phyloP scores from a whole-genome alignment of 2,797 vertebrate genomes.

The Coregonus sp. region DNA sequence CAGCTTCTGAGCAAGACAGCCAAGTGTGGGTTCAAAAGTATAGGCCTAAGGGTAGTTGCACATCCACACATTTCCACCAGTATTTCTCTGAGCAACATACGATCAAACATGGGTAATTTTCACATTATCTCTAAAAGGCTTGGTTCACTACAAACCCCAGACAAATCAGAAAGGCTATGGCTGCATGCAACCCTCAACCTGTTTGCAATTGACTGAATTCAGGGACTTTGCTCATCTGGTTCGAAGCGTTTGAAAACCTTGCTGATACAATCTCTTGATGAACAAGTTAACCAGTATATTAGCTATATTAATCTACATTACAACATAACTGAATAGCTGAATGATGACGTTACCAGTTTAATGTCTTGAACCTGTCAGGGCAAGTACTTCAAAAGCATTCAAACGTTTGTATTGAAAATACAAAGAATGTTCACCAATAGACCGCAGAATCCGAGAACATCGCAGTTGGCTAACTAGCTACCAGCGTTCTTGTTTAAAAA shows the following conservation, averaged over 20 bases:
- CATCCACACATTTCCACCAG: background rate
- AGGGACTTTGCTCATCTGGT: background rate
- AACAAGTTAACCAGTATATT: background rate
- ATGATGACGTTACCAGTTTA: too few relatives aligned
- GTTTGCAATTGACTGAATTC: background rate
- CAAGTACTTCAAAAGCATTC: background rate
- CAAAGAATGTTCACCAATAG: background rate
- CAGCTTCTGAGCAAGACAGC: background rate
- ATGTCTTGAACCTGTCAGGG: background rate
- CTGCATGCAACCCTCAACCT: background rate
- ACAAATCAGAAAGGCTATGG: background rate
- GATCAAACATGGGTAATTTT: background rate
- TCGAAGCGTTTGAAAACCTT: background rate
- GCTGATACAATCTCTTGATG: background rate
- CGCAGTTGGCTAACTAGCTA: too few relatives aligned
- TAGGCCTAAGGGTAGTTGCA: too few relatives aligned
- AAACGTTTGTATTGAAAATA: background rate
- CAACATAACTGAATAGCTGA: background rate
- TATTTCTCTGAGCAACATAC: background rate
- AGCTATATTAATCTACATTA: background rate
- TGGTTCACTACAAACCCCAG: too few relatives aligned
- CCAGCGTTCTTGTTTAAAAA: too few relatives aligned
- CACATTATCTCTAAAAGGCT: background rate
- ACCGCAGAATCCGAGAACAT: too few relatives aligned
- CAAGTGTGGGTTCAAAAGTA: too few relatives aligned